These are phyloP conservation scores for Pararge aegeria DNA, from an alignment of 1,140 invertebrate genomes.

Conservation along the genomic window DNA sequence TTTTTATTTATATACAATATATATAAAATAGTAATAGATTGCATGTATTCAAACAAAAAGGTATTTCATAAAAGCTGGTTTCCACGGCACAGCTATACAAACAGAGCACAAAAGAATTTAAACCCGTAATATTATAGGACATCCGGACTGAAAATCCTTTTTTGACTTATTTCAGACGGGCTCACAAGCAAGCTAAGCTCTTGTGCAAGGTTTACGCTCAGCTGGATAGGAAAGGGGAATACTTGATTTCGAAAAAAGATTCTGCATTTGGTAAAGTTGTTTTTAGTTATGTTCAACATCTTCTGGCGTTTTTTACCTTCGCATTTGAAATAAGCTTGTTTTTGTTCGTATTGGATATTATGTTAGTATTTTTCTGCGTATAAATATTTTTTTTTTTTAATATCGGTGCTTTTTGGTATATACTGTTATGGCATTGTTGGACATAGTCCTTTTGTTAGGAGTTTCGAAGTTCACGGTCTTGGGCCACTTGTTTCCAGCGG, in stretches of 20 bases:
- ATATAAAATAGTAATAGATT: neutral
- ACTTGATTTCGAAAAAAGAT: constrained; percentile 9
- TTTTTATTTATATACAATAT: too few relatives aligned
- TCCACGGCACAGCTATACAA: neutral
- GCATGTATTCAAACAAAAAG: neutral
- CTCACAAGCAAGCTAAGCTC: constrained; percentile 6
- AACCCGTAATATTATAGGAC: constrained; percentile 9
- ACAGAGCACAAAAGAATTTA: constrained; percentile 5
- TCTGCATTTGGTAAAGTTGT: constrained; percentile 4
- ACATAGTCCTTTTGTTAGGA: too few relatives aligned
- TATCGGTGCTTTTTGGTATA: too few relatives aligned
- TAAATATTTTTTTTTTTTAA: too few relatives aligned
- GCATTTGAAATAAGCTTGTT: neutral
- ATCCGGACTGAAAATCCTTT: constrained; percentile 7
- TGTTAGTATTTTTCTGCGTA: too few relatives aligned
- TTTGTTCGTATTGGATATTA: too few relatives aligned
- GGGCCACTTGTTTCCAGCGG: too few relatives aligned
- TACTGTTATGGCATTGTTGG: too few relatives aligned
- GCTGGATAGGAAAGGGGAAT: constrained; percentile 10
- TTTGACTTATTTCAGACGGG: constrained; percentile 2
- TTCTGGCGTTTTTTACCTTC: neutral
- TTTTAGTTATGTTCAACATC: constrained; percentile 6
- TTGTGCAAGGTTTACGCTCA: constrained; percentile 5
- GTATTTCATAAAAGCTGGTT: neutral
- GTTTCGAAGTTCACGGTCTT: too few relatives aligned